These are phyloP conservation scores for Syritta pipiens DNA, from an alignment of 2,888 invertebrate species.

Conservation along the genomic window DNA sequence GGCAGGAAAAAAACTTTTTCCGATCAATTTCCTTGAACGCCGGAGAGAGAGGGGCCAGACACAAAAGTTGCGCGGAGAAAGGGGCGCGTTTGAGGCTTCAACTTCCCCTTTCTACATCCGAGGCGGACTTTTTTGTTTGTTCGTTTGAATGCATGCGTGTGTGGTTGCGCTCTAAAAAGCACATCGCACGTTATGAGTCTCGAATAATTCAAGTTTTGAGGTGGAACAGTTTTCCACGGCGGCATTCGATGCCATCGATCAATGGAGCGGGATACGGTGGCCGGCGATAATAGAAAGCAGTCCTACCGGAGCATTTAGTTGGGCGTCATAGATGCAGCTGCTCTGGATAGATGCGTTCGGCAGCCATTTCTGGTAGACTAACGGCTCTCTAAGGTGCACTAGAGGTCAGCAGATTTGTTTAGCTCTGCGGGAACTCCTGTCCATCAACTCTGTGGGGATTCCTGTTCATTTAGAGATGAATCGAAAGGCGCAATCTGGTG, in stretches of 20 bases:
- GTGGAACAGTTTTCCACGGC: slow-evolving; percentile 8
- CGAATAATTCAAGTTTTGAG: slow-evolving; percentile 39
- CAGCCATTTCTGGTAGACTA: too few relatives aligned
- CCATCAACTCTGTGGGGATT: too few relatives aligned
- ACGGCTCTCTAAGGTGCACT: too few relatives aligned
- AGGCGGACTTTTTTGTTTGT: not conserved
- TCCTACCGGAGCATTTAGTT: too few relatives aligned
- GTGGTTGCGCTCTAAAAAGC: slow-evolving; percentile 31
- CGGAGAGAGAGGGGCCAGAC: too few relatives aligned
- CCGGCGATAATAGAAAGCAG: slow-evolving; percentile 42
- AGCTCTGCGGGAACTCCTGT: too few relatives aligned
- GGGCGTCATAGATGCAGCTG: too few relatives aligned
- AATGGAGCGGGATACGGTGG: slow-evolving; percentile 20
- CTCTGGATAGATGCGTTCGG: too few relatives aligned
- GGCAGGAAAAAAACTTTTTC: slow-evolving; percentile 10
- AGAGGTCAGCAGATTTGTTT: too few relatives aligned
- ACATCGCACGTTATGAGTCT: slow-evolving; percentile 21
- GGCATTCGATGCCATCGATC: slow-evolving; percentile 38
- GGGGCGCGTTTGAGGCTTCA: not conserved
- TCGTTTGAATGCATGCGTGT: slow-evolving; percentile 38
- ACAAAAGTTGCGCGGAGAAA: too few relatives aligned
- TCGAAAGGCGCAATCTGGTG: too few relatives aligned
- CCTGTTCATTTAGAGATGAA: too few relatives aligned
- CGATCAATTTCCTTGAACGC: slow-evolving; percentile 22
- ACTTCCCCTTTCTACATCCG: slow-evolving; percentile 22